Conservation (phyloP, 2,113 vertebrate genomes). For the Apodemus sylvaticus region DNA sequence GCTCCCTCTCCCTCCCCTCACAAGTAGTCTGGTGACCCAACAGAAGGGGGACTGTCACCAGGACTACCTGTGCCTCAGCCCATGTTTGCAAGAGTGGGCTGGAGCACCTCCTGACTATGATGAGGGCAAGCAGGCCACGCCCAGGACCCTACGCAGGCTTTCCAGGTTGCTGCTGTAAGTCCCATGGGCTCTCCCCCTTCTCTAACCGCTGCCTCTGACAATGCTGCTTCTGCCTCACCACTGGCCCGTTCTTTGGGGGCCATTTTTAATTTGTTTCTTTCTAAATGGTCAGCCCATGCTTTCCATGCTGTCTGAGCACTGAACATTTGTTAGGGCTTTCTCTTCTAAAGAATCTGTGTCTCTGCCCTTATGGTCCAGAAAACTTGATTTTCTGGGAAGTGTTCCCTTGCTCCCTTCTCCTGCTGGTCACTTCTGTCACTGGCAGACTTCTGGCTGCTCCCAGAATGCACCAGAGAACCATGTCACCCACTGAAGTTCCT, state of each 20-base stretch:
- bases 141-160: background rate
- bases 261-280: background rate
- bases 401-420: too few relatives aligned
- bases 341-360: background rate
- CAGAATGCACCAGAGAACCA: background rate
- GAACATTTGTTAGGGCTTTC: background rate
- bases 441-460: background rate
- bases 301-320: background rate
- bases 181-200: background rate
- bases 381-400: background rate
- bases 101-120: background rate
- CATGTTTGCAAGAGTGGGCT: background rate
- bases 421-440: background rate
- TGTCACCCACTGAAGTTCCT: background rate
- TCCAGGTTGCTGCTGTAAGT: background rate
- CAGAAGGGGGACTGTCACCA: background rate
- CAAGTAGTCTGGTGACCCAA: background rate
- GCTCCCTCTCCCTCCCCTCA: background rate
- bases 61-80: background rate
- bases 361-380: background rate
- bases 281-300: background rate
- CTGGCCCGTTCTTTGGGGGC: fast-evolving
- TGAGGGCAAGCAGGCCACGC: background rate
- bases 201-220: background rate
- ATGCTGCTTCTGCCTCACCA: background rate